Evolutionary conservation across 2,888 invertebrate genomes (phyloP).

Genomic region (Andrena dorsata): DNA sequence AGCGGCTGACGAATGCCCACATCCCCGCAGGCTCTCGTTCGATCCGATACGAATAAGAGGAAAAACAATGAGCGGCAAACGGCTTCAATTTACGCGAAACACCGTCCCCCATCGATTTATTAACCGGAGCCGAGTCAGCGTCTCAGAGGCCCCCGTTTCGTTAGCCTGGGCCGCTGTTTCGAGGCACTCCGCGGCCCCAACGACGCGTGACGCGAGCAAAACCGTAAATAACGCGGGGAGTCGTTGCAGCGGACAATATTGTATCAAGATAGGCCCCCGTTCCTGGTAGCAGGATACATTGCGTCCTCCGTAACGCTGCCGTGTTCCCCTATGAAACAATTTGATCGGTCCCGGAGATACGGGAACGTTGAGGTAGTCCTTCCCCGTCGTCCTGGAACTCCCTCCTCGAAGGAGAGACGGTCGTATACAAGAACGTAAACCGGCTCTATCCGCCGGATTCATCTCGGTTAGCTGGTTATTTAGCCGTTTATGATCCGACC

Average conservation of each 20-base stretch:
- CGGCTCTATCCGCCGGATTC: constrained; percentile 76
- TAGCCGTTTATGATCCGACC: constrained; percentile 80
- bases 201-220: constrained; percentile 47
- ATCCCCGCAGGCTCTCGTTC: neutral
- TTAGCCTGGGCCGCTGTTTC: constrained; percentile 25
- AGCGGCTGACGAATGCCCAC: neutral
- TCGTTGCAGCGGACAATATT: constrained; percentile 43
- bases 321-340: constrained; percentile 76
- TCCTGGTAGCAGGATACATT: constrained; percentile 62
- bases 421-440: constrained; percentile 70
- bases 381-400: constrained; percentile 49
- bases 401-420: constrained; percentile 51
- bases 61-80: neutral
- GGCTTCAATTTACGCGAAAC: constrained; percentile 11
- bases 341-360: constrained; percentile 76
- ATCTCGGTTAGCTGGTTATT: constrained; percentile 80
- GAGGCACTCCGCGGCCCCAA: constrained; percentile 21
- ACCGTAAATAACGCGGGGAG: constrained; percentile 57
- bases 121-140: neutral
- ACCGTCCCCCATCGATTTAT: neutral
- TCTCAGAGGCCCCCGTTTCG: constrained; percentile 22
- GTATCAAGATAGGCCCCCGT: constrained; percentile 58
- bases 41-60: neutral
- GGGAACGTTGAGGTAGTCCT: constrained; percentile 66
- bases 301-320: constrained; percentile 55